A percentile compares a stretch with the other conserved stretches of the same genome.
Evolutionary conservation across 2,797 vertebrate species (phyloP).

Genomic region (Acipenser ruthenus): DNA sequence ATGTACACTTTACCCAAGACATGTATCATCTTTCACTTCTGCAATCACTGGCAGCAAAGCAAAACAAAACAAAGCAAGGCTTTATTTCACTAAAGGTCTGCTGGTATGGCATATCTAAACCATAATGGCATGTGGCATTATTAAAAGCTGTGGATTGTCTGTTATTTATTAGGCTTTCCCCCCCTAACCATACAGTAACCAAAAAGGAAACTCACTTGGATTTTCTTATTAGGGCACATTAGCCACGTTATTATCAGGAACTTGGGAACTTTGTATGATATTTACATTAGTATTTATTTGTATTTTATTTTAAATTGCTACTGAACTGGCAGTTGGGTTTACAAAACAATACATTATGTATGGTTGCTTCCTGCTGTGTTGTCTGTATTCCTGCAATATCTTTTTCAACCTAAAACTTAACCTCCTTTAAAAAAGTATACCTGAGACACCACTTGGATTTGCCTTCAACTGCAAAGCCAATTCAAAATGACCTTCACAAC

Average conservation of each 20-base stretch:
- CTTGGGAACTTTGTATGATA: background rate
- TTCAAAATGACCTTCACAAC: no score
- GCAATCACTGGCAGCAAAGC: constrained; percentile 25
- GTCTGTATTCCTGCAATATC: no score
- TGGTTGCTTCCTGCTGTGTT: no score
- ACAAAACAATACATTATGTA: no score
- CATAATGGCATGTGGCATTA: constrained; percentile 11
- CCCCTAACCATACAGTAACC: background rate
- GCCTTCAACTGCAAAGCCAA: no score
- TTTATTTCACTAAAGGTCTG: constrained; percentile 34
- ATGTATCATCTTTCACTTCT: constrained; percentile 39
- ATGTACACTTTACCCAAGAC: constrained; percentile 36
- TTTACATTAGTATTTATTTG: background rate
- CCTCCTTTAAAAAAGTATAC: no score
- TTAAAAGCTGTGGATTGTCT: constrained; percentile 12
- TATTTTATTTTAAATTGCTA: no score
- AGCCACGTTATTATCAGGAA: no score
- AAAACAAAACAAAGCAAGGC: constrained; percentile 36
- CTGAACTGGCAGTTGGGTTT: no score
- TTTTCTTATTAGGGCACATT: no score
- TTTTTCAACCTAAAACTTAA: no score
- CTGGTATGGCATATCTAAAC: constrained; percentile 26
- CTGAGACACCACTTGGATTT: no score
- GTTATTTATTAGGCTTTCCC: constrained; percentile 13
- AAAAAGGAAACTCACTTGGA: constrained; percentile 11